Percentiles rank a stretch among this genome's conserved stretches.
Evolutionary conservation across 2,797 vertebrate species (phyloP).

Genomic region (Coregonus sp.): DNA sequence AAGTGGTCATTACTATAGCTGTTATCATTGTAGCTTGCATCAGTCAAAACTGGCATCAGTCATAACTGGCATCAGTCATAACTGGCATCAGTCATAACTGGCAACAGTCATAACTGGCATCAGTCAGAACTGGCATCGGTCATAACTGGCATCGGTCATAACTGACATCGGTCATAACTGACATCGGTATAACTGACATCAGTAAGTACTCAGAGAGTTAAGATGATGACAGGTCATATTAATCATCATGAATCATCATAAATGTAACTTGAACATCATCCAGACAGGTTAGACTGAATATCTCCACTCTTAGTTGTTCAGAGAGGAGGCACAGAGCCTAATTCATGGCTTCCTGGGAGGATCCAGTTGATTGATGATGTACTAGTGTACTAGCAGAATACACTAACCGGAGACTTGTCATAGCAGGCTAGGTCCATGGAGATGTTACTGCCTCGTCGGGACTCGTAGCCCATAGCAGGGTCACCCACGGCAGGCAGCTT

Average conservation of each 20-base stretch:
- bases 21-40: too few relatives aligned
- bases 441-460: conserved; percentile 83
- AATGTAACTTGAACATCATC: conserved; percentile 28
- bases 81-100: too few relatives aligned
- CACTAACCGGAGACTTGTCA: conserved; percentile 88
- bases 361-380: background rate
- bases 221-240: conserved; percentile 18
- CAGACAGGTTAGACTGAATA: conserved; percentile 1
- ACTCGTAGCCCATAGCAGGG: conserved; percentile 68
- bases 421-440: conserved; percentile 81
- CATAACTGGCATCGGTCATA: background rate
- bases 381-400: background rate
- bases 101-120: too few relatives aligned
- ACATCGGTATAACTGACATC: conserved; percentile 13
- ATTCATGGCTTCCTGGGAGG: background rate
- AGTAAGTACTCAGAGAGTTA: conserved; percentile 13
- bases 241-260: conserved; percentile 48
- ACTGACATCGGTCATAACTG: too few relatives aligned
- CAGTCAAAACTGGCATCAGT: too few relatives aligned
- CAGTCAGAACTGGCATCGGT: too few relatives aligned
- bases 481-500: conserved; percentile 85
- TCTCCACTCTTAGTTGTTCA: too few relatives aligned
- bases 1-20: background rate
- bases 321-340: background rate
- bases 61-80: too few relatives aligned